Base-by-base conservation (phyloP, 2,113 vertebrate species). In the Nannospalax galili region DNA sequence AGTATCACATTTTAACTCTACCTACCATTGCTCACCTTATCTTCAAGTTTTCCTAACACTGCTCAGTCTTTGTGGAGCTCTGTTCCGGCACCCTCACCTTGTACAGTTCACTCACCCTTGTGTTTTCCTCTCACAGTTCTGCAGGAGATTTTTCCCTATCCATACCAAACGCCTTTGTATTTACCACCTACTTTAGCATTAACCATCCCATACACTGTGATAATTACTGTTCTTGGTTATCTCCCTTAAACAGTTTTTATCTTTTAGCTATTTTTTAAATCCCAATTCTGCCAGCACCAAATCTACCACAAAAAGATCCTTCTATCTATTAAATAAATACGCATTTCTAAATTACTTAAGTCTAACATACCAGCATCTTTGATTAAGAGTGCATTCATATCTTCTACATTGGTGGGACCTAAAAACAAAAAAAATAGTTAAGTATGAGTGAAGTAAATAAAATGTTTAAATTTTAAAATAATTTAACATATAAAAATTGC, bases 301-400 rank as follows among this genome's bases (percentile, higher is more conserved):
- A 78, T 8, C 17, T 79, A 77, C 28, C 64, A 89, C 19, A 79
- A 90, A 95, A 82, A 4, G 92, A 16, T 84, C 1, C 69, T 8
- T 82, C 15, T 22, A 65, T 6, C 64, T 92, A 91, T 14, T 45
- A 15, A 93, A 80, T 14, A 81, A 94, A 90, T 42, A 72, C 24
- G 84, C 75, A 26, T 77, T 92, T 91, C 73, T 90, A 95, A 91
- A 94, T 72, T 35, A 58, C 12, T 90, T 52, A 95, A 95, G 86
- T 52, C 85, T 64, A 95, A 97, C 98, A 98, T 98, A 99, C 99
- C 99, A 97, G 99, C 99, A 98, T 99, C 99, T 98, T 99, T 99
- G 97, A 99, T 99, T 93, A 99, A 98, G 95, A 99, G 88, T 97
- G 98, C 98, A 97, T 98, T 99, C n/a, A 98, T 97, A 96, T 99